Conservation (phyloP, 2,113 vertebrate genomes). For the Centropus bengalensis region DNA sequence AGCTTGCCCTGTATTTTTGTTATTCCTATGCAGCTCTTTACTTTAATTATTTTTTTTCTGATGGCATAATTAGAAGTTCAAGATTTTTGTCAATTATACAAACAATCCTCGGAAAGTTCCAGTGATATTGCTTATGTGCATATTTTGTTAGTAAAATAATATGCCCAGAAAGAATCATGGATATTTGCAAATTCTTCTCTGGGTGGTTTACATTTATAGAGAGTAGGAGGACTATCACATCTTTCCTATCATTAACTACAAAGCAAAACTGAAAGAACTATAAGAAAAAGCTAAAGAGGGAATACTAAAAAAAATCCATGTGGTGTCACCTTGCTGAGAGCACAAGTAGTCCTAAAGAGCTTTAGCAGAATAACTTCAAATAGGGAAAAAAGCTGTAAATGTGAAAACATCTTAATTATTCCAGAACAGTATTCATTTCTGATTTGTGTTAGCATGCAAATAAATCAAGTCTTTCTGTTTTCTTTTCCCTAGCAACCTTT, state of each 20-base stretch:
- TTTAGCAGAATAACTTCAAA: neutral
- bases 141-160: neutral
- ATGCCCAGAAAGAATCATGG: neutral
- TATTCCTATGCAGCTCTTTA: neutral
- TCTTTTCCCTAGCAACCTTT: neutral
- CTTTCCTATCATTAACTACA: neutral
- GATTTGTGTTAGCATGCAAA: constrained; percentile 4
- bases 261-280: neutral
- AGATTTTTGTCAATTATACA: neutral
- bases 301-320: neutral
- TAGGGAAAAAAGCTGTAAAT: neutral
- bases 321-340: neutral
- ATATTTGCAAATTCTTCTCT: neutral
- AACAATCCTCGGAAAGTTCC: neutral
- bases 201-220: neutral
- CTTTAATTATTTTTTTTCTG: neutral
- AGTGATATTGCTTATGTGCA: neutral
- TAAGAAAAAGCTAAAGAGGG: neutral
- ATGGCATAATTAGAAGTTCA: neutral
- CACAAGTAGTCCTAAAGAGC: neutral
- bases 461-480: neutral
- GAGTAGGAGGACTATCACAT: neutral
- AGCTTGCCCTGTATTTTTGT: neutral
- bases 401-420: neutral
- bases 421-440: neutral